These are phyloP conservation scores for Myotis pilosus DNA, from an alignment of 2,797 vertebrate species.

Conservation along the genomic window DNA sequence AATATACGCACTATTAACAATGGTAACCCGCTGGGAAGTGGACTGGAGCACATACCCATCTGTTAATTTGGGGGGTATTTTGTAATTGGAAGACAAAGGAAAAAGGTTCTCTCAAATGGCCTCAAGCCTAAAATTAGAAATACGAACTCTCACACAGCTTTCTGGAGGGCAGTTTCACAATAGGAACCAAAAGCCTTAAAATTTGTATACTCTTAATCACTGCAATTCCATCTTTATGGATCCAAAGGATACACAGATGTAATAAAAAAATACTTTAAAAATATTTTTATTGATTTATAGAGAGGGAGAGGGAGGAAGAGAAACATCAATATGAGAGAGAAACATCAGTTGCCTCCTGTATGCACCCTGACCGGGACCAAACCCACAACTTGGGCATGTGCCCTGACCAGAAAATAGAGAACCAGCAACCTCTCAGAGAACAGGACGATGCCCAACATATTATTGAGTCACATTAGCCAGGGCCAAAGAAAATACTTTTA, in stretches of 20 bases:
- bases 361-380: background rate
- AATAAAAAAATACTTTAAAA: background rate
- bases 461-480: background rate
- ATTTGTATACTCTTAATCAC: background rate
- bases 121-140: background rate
- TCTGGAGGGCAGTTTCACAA: background rate
- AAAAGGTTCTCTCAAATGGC: background rate
- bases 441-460: background rate
- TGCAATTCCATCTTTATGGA: background rate
- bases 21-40: background rate
- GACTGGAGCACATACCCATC: background rate
- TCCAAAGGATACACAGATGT: background rate
- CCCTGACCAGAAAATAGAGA: background rate
- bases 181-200: constrained; percentile 30
- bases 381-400: background rate
- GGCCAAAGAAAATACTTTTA: background rate
- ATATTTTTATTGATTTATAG: background rate
- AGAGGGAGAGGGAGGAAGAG: background rate
- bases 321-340: background rate
- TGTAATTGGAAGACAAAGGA: constrained; percentile 6
- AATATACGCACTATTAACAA: background rate
- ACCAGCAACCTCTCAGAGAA: background rate
- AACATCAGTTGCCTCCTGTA: background rate
- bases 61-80: constrained; percentile 18
- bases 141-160: background rate